Conservation (phyloP, 2,113 vertebrate species). For the Leptosomus discolor region DNA sequence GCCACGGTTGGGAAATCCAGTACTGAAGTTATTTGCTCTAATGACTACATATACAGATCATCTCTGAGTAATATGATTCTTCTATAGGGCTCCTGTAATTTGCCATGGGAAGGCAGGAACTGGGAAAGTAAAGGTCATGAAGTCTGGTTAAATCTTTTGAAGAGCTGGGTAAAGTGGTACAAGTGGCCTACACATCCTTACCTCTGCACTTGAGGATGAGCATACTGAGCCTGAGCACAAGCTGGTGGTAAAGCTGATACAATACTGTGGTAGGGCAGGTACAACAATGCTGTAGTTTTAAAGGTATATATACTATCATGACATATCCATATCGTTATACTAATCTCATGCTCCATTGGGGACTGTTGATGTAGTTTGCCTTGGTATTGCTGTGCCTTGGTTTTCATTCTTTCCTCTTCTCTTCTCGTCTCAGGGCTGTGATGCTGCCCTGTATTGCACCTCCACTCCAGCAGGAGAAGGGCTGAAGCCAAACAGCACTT, state of each 20-base stretch:
- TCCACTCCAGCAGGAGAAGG: background rate
- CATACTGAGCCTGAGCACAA: fast-evolving
- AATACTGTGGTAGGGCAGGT: background rate
- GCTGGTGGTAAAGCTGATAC: background rate
- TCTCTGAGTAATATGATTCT: background rate
- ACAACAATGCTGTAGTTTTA: background rate
- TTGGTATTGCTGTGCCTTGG: background rate
- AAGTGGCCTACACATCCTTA: background rate
- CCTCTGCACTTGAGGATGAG: background rate
- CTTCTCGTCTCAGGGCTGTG: background rate
- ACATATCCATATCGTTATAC: background rate
- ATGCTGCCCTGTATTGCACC: background rate
- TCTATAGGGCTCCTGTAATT: background rate
- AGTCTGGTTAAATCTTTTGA: background rate
- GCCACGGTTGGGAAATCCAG: background rate
- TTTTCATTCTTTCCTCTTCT: background rate
- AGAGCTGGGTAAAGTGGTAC: background rate
- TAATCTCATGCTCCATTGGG: background rate
- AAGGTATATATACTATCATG: background rate
- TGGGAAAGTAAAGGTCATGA: background rate
- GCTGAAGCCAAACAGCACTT: background rate
- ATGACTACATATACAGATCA: background rate
- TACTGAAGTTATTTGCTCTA: background rate
- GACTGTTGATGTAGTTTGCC: background rate
- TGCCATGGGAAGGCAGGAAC: background rate